These are phyloP conservation scores for Neoitamus cyanurus DNA, from an alignment of 2,888 invertebrate genomes.

Conservation along the genomic window DNA sequence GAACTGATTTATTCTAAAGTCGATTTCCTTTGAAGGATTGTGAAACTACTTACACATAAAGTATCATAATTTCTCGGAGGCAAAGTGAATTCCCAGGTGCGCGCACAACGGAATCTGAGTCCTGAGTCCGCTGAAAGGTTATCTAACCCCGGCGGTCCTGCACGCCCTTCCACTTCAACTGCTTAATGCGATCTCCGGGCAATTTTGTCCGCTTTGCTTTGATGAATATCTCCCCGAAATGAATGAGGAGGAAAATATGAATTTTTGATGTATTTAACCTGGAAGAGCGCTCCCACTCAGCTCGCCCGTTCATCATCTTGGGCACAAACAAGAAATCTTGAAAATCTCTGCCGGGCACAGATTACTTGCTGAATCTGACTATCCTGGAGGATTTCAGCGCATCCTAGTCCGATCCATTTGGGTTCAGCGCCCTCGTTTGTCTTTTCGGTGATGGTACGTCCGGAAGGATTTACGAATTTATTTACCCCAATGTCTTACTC, in stretches of 20 bases:
- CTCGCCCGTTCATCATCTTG: neutral
- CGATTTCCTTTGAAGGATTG: neutral
- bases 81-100: neutral
- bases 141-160: neutral
- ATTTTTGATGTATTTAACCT: conserved; percentile 17
- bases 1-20: neutral
- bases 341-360: neutral
- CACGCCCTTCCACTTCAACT: neutral
- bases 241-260: conserved; percentile 14
- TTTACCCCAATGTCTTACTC: neutral
- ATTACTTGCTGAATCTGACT: neutral
- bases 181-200: neutral
- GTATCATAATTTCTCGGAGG: neutral
- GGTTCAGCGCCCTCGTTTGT: neutral
- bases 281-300: neutral
- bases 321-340: neutral
- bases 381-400: neutral
- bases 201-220: conserved; percentile 8
- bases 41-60: neutral
- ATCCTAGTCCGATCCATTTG: neutral
- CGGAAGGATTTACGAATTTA: conserved; percentile 12
- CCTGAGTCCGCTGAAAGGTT: neutral
- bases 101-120: neutral
- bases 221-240: neutral
- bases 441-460: neutral